Evolutionary conservation across 2,797 vertebrate genomes (phyloP), one percentile per base, ranked within the genome.

Genomic region (Anguilla marmorata): DNA sequence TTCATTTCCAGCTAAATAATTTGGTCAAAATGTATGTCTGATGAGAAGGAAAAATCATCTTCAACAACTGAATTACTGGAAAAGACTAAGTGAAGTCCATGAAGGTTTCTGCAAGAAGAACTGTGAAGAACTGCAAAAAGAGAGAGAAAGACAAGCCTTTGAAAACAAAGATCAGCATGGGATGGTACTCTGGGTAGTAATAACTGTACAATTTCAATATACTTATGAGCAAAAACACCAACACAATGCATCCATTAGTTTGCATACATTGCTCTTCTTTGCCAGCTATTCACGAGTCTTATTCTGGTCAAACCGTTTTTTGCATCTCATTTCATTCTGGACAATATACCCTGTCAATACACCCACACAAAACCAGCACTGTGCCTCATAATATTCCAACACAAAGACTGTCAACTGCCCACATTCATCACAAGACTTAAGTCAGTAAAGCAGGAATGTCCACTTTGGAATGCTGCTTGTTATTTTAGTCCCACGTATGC

Each of bases 1-100:
- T 90, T 91, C 84, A 33, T 89, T 48, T 89, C 88, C 90, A 86
- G 72, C 19, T 48, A 21, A 66, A 54, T 79, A 66, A 88, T 82
- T 80, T 54, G 48, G 85, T 86, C 63, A 86, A 86, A 84, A 86
- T 76, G 48, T 63, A 82, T 74, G 14, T 72, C 45, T 83, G 74
- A 72, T 48, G 88, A 74, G 72, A 0, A 80, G 33, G 66, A 41
- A 86, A 88, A n/a, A 16, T 37, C 27, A 80, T 82, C 58, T 41
- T 85, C 56, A 66, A 37, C 16, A 63, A 60, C 27, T 37, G 56
- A 66, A 50, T 86, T 41, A 45, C 8, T 69, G 45, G 52, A 60
- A 86, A 85, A 88, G 33, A 50, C 33, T 76, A 86, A 79, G 27
- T 52, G 41, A 72, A 86, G 54, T 60, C 58, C 60, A 69, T 66